A percentile compares a stretch with the other conserved stretches of the same genome.
Evolutionary conservation across 2,888 invertebrate genomes (phyloP).

Genomic region (Orthosia cruda): DNA sequence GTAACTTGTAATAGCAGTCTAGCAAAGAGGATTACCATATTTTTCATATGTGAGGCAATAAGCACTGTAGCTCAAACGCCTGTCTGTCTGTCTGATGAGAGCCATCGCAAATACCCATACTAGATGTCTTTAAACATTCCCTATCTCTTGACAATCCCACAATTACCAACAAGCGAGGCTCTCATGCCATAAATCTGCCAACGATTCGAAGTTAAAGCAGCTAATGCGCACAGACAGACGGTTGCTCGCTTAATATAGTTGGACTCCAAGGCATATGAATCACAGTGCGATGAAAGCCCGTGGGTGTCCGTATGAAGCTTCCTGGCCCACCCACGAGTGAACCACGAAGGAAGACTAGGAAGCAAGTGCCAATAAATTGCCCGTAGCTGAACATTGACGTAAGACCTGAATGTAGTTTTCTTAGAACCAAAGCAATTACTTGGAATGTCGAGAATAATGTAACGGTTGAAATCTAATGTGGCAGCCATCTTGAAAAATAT

Average conservation of each 20-base stretch:
- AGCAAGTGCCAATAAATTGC: constrained; percentile 69
- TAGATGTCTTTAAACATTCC: constrained; percentile 28
- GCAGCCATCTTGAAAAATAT: constrained; percentile 52
- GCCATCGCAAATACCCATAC: constrained; percentile 30
- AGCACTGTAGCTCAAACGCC: background rate
- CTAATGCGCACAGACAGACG: constrained; percentile 77
- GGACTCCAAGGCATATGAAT: constrained; percentile 82
- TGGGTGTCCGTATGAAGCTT: constrained; percentile 86
- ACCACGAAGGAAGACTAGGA: constrained; percentile 73
- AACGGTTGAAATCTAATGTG: constrained; percentile 43
- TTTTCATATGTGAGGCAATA: constrained; percentile 32
- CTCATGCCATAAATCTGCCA: constrained; percentile 74
- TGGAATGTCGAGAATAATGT: constrained; percentile 58
- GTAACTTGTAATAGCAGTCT: constrained; percentile 24
- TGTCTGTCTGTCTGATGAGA: background rate
- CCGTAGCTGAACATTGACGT: constrained; percentile 56
- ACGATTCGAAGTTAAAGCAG: constrained; percentile 70
- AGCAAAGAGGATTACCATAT: constrained; percentile 6
- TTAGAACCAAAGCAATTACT: constrained; percentile 58
- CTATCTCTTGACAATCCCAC: constrained; percentile 43
- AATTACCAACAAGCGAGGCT: constrained; percentile 57
- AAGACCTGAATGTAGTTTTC: constrained; percentile 65
- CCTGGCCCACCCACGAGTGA: constrained; percentile 87
- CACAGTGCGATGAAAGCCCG: constrained; percentile 86
- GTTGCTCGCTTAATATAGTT: constrained; percentile 72